Base-by-base conservation (phyloP, 92 coral and sea anemone genomes). In the Epizoanthus fatuus region DNA sequence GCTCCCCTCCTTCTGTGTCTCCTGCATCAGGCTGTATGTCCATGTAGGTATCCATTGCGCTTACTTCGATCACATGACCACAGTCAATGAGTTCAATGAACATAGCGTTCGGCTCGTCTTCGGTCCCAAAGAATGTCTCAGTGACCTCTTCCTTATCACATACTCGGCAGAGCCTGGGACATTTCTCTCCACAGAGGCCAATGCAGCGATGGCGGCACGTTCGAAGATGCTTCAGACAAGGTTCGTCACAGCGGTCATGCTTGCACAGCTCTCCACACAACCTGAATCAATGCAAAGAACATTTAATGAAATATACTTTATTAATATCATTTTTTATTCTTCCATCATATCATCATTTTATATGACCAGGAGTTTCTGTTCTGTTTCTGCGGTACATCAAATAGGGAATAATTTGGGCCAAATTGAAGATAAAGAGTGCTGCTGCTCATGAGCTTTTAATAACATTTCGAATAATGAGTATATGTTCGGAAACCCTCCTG, bases 101-200 rank as follows among this genome's bases (percentile, higher is more conserved):
- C 39, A 93, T 60, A 3, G 98, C 98, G 20, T 67, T 80, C 38
- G 79, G 77, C 14, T 86, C 93, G 19, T 90, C 96, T 75, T 96
- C 98, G 45, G 74, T 80, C 54, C 98, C 98, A 89, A 96, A 94
- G 81, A 86, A 84, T 70, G 91, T 60, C 35, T 90, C 93, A n/a
- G 93, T 96, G 13, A 96, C 96, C 79, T 90, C 80, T 39, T 92
- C 88, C 63, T 88, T 84, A 77, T 96, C 54, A 62, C 98, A 96
- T 7, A 88, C 70, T 72, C 94, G 44, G 84, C 98, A 96, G 44
- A 90, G 67, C 87, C 80, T 91, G 42, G 98, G 98, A 72, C 98
- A 96, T 16, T 94, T 94, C 79, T 96, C 98, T 44, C 98, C 98
- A 59, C 98, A 93, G 5, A 96, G 89, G 17, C 98, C 98, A 58